These are phyloP conservation scores for Venturia canescens DNA, from an alignment of 1,140 invertebrate genomes.

Conservation along the genomic window DNA sequence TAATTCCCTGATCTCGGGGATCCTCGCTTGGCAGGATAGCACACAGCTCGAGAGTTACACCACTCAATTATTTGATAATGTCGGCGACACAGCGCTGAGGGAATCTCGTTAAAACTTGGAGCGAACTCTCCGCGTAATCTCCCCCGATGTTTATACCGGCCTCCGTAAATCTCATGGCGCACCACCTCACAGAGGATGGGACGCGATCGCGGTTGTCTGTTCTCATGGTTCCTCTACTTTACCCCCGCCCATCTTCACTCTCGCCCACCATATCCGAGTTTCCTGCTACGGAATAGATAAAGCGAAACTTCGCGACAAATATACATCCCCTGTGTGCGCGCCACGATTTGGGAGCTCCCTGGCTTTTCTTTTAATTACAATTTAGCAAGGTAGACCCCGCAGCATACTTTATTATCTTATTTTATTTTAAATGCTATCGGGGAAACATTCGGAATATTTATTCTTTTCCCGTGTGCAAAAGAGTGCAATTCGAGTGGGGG, in stretches of 20 bases:
- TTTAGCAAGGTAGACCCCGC: slow-evolving; percentile 13
- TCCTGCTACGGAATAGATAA: slow-evolving; percentile 66
- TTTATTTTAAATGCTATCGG: slow-evolving; percentile 23
- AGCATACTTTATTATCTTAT: slow-evolving; percentile 11
- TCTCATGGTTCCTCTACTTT: slow-evolving; percentile 32
- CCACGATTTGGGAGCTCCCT: slow-evolving; percentile 17
- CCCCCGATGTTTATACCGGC: slow-evolving; percentile 75
- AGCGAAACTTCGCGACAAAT: slow-evolving; percentile 62
- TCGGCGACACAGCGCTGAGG: slow-evolving; percentile 71
- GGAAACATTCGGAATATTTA: neutral
- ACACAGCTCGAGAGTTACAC: slow-evolving; percentile 70
- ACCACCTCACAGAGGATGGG: slow-evolving; percentile 44
- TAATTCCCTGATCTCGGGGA: slow-evolving; percentile 61
- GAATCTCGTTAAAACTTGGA: slow-evolving; percentile 77
- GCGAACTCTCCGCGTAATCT: slow-evolving; percentile 75
- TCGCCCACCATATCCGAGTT: slow-evolving; percentile 51
- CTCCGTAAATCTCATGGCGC: slow-evolving; percentile 58
- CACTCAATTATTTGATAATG: slow-evolving; percentile 78
- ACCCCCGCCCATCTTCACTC: slow-evolving; percentile 24
- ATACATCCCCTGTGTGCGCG: slow-evolving; percentile 51
- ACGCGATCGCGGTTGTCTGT: slow-evolving; percentile 35
- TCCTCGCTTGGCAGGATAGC: slow-evolving; percentile 66
- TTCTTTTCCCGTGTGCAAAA: neutral
- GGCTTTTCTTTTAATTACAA: slow-evolving; percentile 39
- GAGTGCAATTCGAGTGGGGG: neutral